A percentile compares a stretch with the other conserved stretches of the same genome.
Evolutionary conservation across 2,888 invertebrate genomes (phyloP).

Genomic region (Cybosia mesomella): DNA sequence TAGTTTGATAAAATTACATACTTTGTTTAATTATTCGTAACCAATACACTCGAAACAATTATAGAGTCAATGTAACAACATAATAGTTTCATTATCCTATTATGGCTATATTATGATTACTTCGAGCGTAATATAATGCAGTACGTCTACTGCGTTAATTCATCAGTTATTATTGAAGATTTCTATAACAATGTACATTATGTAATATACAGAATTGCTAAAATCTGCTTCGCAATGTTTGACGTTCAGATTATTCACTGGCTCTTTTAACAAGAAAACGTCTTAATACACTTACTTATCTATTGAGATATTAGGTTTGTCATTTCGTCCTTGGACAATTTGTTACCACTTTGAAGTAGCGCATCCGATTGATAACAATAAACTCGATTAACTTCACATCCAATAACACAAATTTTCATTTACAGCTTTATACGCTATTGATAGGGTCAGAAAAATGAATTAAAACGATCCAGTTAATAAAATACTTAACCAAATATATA

Average conservation of each 20-base stretch:
- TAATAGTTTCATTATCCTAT: not conserved
- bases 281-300: not conserved
- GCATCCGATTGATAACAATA: not conserved
- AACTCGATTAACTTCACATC: too few relatives aligned
- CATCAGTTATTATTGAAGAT: not conserved
- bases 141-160: not conserved
- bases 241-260: not conserved
- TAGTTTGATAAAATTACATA: not conserved
- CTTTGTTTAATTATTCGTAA: not conserved
- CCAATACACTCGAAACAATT: not conserved
- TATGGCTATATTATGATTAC: not conserved
- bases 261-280: not conserved
- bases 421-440: too few relatives aligned
- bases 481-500: slow-evolving; percentile 8
- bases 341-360: too few relatives aligned
- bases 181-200: not conserved
- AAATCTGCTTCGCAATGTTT: not conserved
- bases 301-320: not conserved
- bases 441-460: too few relatives aligned
- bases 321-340: too few relatives aligned
- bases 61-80: not conserved
- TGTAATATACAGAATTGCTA: not conserved
- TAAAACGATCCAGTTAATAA: not conserved
- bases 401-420: not conserved
- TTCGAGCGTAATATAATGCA: not conserved